A percentile compares a stretch with the other conserved stretches of the same genome.
These are phyloP conservation scores for Anoplopoma fimbria DNA, from an alignment of 2,113 vertebrate species.

Conservation along the genomic window DNA sequence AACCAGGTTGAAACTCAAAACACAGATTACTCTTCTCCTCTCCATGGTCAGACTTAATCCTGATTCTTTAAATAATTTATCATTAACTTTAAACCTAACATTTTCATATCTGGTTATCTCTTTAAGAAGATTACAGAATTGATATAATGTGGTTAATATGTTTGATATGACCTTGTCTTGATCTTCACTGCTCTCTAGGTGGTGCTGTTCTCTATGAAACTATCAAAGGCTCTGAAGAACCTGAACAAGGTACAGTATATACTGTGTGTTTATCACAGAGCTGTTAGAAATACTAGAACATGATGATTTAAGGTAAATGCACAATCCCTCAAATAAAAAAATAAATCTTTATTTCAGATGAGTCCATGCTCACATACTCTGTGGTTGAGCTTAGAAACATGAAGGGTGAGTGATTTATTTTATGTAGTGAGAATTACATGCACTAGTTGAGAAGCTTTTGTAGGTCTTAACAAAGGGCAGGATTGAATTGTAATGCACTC, in stretches of 20 bases:
- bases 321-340: neutral
- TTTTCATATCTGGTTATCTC: neutral
- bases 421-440: neutral
- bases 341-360: neutral
- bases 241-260: neutral
- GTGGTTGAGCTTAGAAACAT: neutral
- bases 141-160: neutral
- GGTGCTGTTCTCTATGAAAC: neutral
- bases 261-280: neutral
- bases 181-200: neutral
- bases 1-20: slow-evolving; percentile 1
- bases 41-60: neutral
- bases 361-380: slow-evolving; percentile 1
- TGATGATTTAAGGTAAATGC: neutral
- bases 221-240: neutral
- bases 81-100: neutral
- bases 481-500: neutral
- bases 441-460: neutral
- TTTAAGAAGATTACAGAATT: neutral
- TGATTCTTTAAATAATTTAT: neutral
- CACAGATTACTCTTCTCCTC: fast-evolving
- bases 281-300: neutral
- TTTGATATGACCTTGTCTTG: neutral
- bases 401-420: neutral
- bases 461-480: neutral